Evolutionary conservation across 2,888 invertebrate species (phyloP).

Genomic region (Cataglyphis rosenhaueri): DNA sequence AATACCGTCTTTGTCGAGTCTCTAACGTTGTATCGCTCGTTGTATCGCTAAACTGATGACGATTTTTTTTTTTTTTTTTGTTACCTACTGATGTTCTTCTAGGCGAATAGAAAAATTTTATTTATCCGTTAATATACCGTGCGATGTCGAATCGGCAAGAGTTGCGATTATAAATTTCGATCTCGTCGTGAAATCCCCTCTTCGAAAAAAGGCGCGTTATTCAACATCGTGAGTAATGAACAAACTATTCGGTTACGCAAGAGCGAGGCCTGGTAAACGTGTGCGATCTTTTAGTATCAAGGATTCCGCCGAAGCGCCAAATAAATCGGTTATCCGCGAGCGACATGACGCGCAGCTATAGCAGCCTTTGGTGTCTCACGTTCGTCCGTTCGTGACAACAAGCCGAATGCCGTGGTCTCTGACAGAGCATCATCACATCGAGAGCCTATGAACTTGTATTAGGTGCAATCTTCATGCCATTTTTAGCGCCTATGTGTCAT

Average conservation of each 20-base stretch:
- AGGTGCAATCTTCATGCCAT: background rate
- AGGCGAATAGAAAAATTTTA: background rate
- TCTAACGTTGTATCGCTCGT: background rate
- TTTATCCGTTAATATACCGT: background rate
- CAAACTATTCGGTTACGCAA: slow-evolving; percentile 77
- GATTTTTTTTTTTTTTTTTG: slow-evolving; percentile 38
- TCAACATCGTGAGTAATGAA: slow-evolving; percentile 74
- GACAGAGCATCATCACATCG: background rate
- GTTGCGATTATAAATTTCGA: slow-evolving; percentile 14
- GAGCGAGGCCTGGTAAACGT: slow-evolving; percentile 53
- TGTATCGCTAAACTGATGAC: background rate
- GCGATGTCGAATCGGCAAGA: background rate
- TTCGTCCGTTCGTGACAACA: slow-evolving; percentile 19
- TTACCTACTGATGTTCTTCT: background rate
- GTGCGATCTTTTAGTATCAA: slow-evolving; percentile 73
- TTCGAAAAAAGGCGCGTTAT: slow-evolving; percentile 60
- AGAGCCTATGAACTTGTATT: background rate
- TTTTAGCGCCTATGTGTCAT: slow-evolving; percentile 9
- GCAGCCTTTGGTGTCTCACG: slow-evolving; percentile 61
- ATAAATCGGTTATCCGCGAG: slow-evolving; percentile 71
- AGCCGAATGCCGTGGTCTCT: slow-evolving; percentile 7
- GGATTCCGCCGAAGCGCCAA: slow-evolving; percentile 77
- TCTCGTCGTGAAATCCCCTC: slow-evolving; percentile 24
- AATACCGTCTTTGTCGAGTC: slow-evolving; percentile 7
- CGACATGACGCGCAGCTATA: slow-evolving; percentile 40